phyloP scores from a whole-genome alignment of 1,140 invertebrate genomes.

The Lysiphlebus fabarum region DNA sequence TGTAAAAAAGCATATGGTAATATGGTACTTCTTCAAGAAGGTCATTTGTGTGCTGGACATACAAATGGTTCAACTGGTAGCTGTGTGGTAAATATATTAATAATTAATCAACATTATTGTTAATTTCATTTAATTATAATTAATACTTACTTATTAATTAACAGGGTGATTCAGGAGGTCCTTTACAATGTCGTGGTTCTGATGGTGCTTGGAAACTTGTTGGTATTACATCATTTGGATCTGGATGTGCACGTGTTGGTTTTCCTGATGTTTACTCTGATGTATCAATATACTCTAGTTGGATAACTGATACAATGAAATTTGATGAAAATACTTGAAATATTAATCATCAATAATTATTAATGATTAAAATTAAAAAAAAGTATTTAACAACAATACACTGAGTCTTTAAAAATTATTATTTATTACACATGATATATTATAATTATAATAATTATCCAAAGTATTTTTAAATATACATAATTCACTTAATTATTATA shows the following conservation, averaged over 20 bases:
- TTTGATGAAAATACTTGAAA: conserved; percentile 31
- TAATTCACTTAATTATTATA: too few relatives aligned
- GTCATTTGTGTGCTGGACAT: conserved; percentile 83
- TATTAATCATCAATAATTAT: conserved; percentile 17
- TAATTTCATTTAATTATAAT: conserved; percentile 4
- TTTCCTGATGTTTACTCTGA: conserved; percentile 84
- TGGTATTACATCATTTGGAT: conserved; percentile 86
- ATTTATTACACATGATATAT: neutral
- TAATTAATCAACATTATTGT: neutral
- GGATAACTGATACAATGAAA: conserved; percentile 64
- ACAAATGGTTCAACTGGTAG: conserved; percentile 80
- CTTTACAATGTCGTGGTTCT: conserved; percentile 69
- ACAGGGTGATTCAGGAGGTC: conserved; percentile 82
- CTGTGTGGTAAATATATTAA: conserved; percentile 65
- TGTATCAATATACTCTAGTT: conserved; percentile 78
- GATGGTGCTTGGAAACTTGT: conserved; percentile 83
- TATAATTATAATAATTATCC: too few relatives aligned
- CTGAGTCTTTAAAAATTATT: neutral
- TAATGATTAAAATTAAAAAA: too few relatives aligned
- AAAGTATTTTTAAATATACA: too few relatives aligned
- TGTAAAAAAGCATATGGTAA: conserved; percentile 66
- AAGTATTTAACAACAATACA: too few relatives aligned
- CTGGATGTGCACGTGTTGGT: conserved; percentile 80
- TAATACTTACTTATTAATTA: conserved; percentile 31
- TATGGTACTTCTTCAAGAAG: conserved; percentile 69